phyloP scores from a whole-genome alignment of 2,113 vertebrate species.

The Callopanchax toddi region DNA sequence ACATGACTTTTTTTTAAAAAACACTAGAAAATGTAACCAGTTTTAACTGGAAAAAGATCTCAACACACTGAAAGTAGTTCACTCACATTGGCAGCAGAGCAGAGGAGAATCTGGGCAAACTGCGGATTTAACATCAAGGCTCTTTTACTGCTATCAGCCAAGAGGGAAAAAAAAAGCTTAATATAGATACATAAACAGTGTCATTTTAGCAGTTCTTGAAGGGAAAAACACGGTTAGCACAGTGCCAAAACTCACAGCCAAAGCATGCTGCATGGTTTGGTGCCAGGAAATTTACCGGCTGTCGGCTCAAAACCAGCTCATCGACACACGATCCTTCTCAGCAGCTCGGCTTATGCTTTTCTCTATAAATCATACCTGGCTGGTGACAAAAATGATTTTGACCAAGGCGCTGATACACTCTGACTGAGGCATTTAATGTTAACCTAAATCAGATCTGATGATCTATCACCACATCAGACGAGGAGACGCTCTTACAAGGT shows the following conservation, averaged over 20 bases:
- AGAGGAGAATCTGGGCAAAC: too few species aligned
- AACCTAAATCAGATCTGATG: conserved; percentile 6
- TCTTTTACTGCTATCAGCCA: too few species aligned
- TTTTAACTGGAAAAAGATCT: too few species aligned
- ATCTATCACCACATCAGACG: too few species aligned
- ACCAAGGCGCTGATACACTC: conserved; percentile 1
- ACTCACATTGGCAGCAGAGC: too few species aligned
- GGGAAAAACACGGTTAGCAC: background rate
- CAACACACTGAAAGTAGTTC: too few species aligned
- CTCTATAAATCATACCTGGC: conserved; percentile 44
- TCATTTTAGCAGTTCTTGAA: background rate
- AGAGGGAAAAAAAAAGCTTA: background rate
- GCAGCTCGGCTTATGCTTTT: conserved; percentile 31
- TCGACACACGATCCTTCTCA: conserved; percentile 28
- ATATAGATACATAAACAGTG: background rate
- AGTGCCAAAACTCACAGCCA: conserved; percentile 13
- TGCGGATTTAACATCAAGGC: too few species aligned
- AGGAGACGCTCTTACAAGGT: too few species aligned
- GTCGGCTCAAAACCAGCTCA: conserved; percentile 17
- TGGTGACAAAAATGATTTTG: conserved; percentile 18
- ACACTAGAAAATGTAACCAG: too few species aligned
- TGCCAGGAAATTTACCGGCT: conserved; percentile 30
- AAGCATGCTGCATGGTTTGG: conserved; percentile 20
- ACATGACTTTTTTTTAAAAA: too few species aligned
- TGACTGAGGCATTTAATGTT: background rate